phyloP scores from a whole-genome alignment of 2,113 vertebrate species.

The Colaptes auratus region DNA sequence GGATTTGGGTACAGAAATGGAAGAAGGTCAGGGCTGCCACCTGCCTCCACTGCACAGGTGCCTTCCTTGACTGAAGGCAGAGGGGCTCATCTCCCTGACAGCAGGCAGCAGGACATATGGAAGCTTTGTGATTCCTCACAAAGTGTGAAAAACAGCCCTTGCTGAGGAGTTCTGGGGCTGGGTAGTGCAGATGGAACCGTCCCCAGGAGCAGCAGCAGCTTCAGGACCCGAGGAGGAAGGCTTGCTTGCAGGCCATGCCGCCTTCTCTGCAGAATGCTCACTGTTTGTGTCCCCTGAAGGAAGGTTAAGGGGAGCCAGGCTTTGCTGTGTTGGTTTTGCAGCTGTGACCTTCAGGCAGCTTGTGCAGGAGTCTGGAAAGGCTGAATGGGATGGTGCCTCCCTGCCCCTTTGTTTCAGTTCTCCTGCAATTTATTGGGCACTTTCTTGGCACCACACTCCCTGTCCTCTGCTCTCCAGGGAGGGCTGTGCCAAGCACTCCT shows the following conservation, averaged over 20 bases:
- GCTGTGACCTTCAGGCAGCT: not conserved
- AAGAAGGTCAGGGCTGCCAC: not conserved
- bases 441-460: rapidly evolving
- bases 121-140: not conserved
- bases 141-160: not conserved
- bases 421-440: not conserved
- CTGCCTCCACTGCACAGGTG: not conserved
- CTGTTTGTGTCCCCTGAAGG: not conserved
- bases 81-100: rapidly evolving
- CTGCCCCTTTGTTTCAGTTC: rapidly evolving
- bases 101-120: not conserved
- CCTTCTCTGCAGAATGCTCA: not conserved
- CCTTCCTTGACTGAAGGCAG: rapidly evolving
- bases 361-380: not conserved
- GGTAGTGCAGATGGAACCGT: not conserved
- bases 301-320: not conserved
- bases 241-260: not conserved
- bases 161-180: not conserved
- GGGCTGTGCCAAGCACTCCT: rapidly evolving
- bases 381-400: not conserved
- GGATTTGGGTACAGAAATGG: not conserved
- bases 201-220: not conserved
- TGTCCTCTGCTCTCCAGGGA: not conserved
- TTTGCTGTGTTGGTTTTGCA: not conserved
- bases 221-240: not conserved